Percentiles rank a stretch among this genome's conserved stretches.
Conservation (phyloP, 1,140 invertebrate genomes). For the Nixonia krombeini region DNA sequence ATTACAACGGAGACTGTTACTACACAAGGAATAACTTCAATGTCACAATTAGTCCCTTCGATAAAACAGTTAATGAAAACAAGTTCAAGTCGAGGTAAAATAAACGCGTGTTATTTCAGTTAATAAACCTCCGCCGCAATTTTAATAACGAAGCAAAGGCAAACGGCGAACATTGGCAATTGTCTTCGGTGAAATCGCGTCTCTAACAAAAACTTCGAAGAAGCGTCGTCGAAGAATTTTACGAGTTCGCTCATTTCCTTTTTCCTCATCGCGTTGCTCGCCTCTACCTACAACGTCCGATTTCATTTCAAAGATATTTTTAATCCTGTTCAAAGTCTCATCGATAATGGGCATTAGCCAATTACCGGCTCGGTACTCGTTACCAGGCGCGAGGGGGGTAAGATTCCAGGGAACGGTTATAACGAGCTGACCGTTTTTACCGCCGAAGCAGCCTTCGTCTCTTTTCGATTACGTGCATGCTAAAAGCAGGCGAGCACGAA, state of each 20-base stretch:
- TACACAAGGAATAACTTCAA: no score
- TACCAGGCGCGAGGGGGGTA: constrained; percentile 22
- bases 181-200: no score
- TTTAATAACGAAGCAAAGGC: no score
- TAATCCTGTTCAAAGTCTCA: constrained; percentile 51
- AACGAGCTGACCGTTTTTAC: constrained; percentile 42
- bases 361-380: constrained; percentile 42
- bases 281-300: no score
- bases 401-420: constrained; percentile 41
- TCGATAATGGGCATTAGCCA: constrained; percentile 40
- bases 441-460: constrained; percentile 25
- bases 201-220: constrained; percentile 1
- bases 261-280: no score
- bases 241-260: constrained; percentile 17
- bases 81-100: no score
- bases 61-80: no score
- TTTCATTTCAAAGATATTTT: constrained; percentile 46
- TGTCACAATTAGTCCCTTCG: no score
- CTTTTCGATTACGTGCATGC: constrained; percentile 36
- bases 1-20: no score
- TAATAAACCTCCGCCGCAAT: no score
- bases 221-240: constrained; percentile 14
- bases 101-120: no score
- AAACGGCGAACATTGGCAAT: no score
- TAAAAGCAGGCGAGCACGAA: constrained; percentile 37